These are phyloP conservation scores for Brachyhypopomus gauderio DNA, from an alignment of 2,113 vertebrate species.

Conservation along the genomic window DNA sequence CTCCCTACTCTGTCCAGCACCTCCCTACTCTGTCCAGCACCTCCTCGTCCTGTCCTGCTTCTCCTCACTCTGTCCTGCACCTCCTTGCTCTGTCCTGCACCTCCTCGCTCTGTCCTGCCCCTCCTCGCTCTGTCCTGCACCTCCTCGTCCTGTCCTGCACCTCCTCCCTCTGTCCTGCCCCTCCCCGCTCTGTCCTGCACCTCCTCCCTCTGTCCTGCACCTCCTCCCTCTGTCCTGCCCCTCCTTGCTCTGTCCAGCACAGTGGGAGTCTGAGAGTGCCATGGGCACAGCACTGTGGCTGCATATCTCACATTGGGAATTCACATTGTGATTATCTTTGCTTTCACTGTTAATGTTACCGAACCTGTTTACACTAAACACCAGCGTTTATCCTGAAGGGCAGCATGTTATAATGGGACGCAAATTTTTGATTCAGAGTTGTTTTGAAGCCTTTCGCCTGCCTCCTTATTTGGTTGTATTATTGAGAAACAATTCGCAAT, in stretches of 20 bases:
- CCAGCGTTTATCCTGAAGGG: conserved; percentile 28
- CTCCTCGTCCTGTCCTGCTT: too few relatives aligned
- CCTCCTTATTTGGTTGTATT: conserved; percentile 8
- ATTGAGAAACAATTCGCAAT: conserved; percentile 43
- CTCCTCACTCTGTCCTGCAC: conserved; percentile 2
- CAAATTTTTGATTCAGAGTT: conserved; percentile 42
- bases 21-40: too few relatives aligned
- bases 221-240: not conserved
- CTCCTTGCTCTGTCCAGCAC: conserved; percentile 3
- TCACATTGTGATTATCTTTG: conserved; percentile 20
- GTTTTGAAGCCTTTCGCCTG: conserved; percentile 35
- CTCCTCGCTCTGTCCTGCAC: too few relatives aligned
- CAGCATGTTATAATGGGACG: conserved; percentile 27
- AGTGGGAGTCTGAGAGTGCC: conserved; percentile 22
- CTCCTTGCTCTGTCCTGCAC: not conserved
- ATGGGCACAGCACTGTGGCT: not conserved
- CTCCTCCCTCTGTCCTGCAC: conserved; percentile 3
- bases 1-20: too few relatives aligned
- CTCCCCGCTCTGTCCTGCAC: too few relatives aligned
- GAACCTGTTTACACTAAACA: conserved; percentile 15
- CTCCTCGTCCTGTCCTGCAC: too few relatives aligned
- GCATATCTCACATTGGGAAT: conserved; percentile 42
- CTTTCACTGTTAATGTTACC: conserved; percentile 40
- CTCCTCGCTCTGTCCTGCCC: not conserved
- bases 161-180: too few relatives aligned